Base-by-base conservation (phyloP, 2,797 vertebrate genomes). In the Hylomyscus alleni region DNA sequence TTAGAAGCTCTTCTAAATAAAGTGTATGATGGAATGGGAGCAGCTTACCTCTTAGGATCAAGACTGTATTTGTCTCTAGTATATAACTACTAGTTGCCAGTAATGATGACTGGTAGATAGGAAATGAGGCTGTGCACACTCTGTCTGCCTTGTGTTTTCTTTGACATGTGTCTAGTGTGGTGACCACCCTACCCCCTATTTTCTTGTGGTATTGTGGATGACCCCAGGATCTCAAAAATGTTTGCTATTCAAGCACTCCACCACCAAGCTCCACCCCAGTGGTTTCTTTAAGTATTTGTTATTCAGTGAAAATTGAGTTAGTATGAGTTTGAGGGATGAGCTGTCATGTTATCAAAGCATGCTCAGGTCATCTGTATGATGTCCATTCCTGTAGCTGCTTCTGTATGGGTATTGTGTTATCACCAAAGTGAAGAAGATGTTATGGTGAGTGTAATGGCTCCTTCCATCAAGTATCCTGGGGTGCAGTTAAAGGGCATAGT, bases 1-100 rank as follows among this genome's bases (percentile, higher is more conserved):
- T 90, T 22, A 91, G 89, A 92, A 81, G 34, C 84, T 91, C 52
- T 31, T 9, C 82, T 83, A 94, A 96, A 82, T n/a, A 37, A 72
- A 24, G 65, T 84, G 90, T 22, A 3, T 80, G 56, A n/a, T 72
- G 26, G 62, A 69, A 44, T 44, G 44, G 44, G n/a, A 94, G 40
- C 34, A 83, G 34, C 58, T 78, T 89, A 14, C 2, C 17, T 86
- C 13, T 58, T 80, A 77, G 52, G 44, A 89, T 26, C 29, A 56
- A 89, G 77, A 50, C 20, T 10, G 11, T 72, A 31, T 58, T 90
- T 95, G 24, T 92, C 58, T 95, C 72, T 58, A 78, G 62, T 56
- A 50, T n/a, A 50, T 58, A 89, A 29, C 60, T n/a, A 10, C 29
- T 75, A 34, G 15, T 94, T 91, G 72, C 93, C 58, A 77, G 4